These are phyloP conservation scores for Rhadinocentrus ornatus DNA, from an alignment of 2,797 vertebrate species.

Conservation along the genomic window DNA sequence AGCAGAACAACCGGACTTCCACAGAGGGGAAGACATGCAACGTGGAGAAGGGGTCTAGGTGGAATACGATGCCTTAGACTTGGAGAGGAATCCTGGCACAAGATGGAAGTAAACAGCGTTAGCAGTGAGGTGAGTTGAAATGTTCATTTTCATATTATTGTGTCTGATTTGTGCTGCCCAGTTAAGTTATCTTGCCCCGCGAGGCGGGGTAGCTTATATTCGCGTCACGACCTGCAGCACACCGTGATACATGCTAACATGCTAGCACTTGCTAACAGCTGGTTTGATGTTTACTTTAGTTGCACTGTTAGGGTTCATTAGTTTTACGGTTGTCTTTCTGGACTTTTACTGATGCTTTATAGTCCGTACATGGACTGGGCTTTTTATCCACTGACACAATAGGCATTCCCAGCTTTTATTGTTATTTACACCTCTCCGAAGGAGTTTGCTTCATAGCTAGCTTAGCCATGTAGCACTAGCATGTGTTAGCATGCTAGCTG, in stretches of 20 bases:
- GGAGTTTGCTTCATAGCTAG: constrained; percentile 69
- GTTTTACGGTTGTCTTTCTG: not conserved
- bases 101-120: constrained; percentile 92
- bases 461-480: constrained; percentile 74
- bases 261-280: constrained; percentile 78
- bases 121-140: constrained; percentile 82
- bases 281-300: constrained; percentile 74
- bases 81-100: constrained; percentile 85
- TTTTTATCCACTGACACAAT: not conserved
- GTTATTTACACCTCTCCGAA: constrained; percentile 60
- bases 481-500: constrained; percentile 65
- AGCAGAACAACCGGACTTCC: constrained; percentile 71
- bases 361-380: rapidly evolving
- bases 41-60: constrained; percentile 80
- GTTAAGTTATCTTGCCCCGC: constrained; percentile 46
- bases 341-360: not conserved
- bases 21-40: constrained; percentile 74
- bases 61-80: constrained; percentile 88
- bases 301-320: constrained; percentile 36
- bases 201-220: constrained; percentile 40
- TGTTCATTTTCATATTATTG: not conserved
- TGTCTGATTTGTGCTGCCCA: constrained; percentile 30
- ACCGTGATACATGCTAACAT: constrained; percentile 77
- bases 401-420: constrained; percentile 19
- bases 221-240: constrained; percentile 75